phyloP scores from a whole-genome alignment of 2,797 vertebrate species.

The Takifugu ocellatus region DNA sequence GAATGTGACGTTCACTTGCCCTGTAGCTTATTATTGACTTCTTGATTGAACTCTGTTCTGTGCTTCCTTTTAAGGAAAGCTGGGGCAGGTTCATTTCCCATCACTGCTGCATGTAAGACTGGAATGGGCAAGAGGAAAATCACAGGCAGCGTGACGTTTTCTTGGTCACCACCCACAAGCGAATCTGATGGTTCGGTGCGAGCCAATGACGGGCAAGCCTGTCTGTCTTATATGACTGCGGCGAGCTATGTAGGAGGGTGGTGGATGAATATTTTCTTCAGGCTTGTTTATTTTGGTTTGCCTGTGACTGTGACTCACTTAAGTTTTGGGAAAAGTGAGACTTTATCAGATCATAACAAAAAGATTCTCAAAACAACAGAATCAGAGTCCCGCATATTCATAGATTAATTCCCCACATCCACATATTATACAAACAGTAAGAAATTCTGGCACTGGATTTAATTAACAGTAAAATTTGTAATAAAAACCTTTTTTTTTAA shows the following conservation, averaged over 20 bases:
- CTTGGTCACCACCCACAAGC: conserved; percentile 54
- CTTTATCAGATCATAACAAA: not conserved
- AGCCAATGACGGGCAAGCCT: conserved; percentile 52
- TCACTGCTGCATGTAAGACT: conserved; percentile 57
- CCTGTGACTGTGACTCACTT: conserved; percentile 60
- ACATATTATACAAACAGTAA: too few species aligned
- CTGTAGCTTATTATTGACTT: conserved; percentile 40
- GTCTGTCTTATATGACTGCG: conserved; percentile 10
- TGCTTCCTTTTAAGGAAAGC: conserved; percentile 69
- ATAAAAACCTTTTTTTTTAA: not conserved
- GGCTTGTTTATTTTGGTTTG: conserved; percentile 44
- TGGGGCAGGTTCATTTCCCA: conserved; percentile 56
- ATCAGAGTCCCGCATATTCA: too few species aligned
- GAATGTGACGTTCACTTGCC: conserved; percentile 37
- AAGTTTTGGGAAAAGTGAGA: conserved; percentile 38
- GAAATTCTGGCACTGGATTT: too few species aligned
- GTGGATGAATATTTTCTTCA: conserved; percentile 22
- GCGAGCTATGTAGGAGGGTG: conserved; percentile 24
- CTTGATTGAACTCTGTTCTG: conserved; percentile 31
- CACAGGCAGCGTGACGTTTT: conserved; percentile 56
- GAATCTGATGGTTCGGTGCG: conserved; percentile 42
- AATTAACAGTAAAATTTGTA: too few species aligned
- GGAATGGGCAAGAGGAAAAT: conserved; percentile 49
- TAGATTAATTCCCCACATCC: too few species aligned
- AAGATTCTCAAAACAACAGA: too few species aligned